A percentile compares a stretch with the other conserved stretches of the same genome.
Evolutionary conservation across 2,888 invertebrate genomes (phyloP).

Genomic region (Pachymerium ferrugineum): DNA sequence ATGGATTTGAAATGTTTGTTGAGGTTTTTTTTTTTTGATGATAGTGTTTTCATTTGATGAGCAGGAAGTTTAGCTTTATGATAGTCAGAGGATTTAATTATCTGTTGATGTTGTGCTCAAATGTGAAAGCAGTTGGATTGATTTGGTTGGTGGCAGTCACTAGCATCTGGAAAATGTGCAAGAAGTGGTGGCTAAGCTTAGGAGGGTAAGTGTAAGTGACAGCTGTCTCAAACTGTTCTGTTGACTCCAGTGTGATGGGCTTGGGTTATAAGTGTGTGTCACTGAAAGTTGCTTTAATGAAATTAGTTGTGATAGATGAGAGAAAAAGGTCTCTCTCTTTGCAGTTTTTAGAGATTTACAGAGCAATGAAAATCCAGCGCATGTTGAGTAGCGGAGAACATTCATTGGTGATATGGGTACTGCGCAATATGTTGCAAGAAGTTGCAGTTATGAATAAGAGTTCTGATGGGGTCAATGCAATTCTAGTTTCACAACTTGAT

Average conservation of each 20-base stretch:
- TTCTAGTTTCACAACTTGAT: no score
- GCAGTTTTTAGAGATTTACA: not conserved
- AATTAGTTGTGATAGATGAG: not conserved
- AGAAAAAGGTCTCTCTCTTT: not conserved
- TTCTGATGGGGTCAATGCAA: no score
- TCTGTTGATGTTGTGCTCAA: conserved; percentile 12
- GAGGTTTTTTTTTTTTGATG: no score
- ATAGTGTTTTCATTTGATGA: no score
- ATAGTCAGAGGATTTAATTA: conserved; percentile 18
- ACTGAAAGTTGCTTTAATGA: conserved; percentile 19
- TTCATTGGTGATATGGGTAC: no score
- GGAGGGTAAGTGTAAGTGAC: conserved; percentile 19
- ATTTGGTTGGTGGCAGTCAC: conserved; percentile 5
- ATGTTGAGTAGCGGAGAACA: no score
- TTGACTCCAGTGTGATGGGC: conserved; percentile 2
- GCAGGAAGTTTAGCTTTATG: no score
- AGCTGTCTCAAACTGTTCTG: conserved; percentile 27
- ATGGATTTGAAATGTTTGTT: not conserved
- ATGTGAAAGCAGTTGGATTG: conserved; percentile 7
- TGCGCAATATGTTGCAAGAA: no score
- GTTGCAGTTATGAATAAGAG: no score
- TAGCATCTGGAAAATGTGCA: conserved; percentile 22
- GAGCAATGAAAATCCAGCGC: no score
- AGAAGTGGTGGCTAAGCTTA: conserved; percentile 4
- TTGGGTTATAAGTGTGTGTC: conserved; percentile 5